Conservation (phyloP, 2,797 vertebrate genomes). For the Malacoraja senta region DNA sequence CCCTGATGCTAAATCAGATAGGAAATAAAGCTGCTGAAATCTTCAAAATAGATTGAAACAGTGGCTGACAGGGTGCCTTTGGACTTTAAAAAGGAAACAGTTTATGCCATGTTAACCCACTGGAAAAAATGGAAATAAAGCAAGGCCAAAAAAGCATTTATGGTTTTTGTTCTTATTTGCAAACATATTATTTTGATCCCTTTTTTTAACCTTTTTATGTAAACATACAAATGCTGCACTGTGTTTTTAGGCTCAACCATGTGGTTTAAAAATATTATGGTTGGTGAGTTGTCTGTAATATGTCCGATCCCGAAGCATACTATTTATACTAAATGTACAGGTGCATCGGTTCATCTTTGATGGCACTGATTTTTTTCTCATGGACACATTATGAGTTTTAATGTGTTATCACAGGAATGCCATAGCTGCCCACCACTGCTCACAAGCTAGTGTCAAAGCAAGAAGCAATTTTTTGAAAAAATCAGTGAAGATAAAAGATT, state of each 20-base stretch:
- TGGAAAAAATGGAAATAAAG: background rate
- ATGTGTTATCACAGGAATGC: background rate
- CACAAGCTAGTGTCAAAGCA: background rate
- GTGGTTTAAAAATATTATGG: background rate
- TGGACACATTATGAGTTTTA: background rate
- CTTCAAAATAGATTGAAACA: constrained; percentile 22
- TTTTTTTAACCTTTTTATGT: background rate
- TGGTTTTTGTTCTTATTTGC: background rate
- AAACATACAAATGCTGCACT: background rate
- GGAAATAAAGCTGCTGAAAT: background rate
- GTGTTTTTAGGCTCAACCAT: background rate
- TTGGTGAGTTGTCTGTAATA: background rate
- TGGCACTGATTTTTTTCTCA: background rate
- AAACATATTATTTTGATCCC: background rate
- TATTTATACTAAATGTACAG: background rate
- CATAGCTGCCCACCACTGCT: background rate
- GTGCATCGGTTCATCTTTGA: background rate
- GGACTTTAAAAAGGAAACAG: background rate
- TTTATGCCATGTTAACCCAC: background rate
- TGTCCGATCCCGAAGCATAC: background rate
- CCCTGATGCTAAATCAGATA: background rate
- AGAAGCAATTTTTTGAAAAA: background rate
- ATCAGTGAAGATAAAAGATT: background rate
- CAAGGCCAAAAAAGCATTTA: background rate
- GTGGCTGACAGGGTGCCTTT: background rate